Percentiles rank a stretch among this genome's conserved stretches.
Evolutionary conservation across 2,888 invertebrate genomes (phyloP).

Genomic region (Melieria crassipennis): DNA sequence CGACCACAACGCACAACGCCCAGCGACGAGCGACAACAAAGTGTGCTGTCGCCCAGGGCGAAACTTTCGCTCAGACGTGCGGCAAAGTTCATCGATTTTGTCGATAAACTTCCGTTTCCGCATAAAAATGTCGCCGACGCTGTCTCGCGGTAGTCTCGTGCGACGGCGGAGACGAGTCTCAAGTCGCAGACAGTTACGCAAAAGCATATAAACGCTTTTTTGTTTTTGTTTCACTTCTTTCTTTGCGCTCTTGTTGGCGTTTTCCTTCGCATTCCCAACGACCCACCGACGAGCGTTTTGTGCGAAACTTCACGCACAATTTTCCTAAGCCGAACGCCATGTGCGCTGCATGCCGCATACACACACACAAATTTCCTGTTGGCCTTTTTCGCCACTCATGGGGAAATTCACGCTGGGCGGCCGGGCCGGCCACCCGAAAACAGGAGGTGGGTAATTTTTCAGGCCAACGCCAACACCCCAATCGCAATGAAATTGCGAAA

Average conservation of each 20-base stretch:
- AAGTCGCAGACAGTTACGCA: not conserved
- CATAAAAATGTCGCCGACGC: not conserved
- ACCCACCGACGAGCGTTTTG: too few relatives aligned
- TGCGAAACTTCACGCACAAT: too few relatives aligned
- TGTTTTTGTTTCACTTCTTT: not conserved
- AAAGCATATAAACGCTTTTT: not conserved
- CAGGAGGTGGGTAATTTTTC: not conserved
- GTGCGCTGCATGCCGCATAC: too few relatives aligned
- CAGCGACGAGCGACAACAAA: too few relatives aligned
- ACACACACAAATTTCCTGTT: too few relatives aligned
- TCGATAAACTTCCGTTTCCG: slow-evolving; percentile 29
- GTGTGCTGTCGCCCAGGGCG: too few relatives aligned
- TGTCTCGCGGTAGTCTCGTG: not conserved
- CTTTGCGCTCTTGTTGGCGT: not conserved
- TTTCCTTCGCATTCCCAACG: too few relatives aligned
- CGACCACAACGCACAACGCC: too few relatives aligned
- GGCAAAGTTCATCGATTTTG: slow-evolving; percentile 21
- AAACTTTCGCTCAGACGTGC: too few relatives aligned
- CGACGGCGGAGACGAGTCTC: not conserved
- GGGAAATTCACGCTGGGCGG: not conserved
- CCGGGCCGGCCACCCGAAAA: not conserved
- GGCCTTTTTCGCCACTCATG: not conserved
- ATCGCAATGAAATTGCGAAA: slow-evolving; percentile 33
- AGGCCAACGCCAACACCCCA: slow-evolving; percentile 9
- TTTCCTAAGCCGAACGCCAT: too few relatives aligned